Evolutionary conservation across 2,113 vertebrate genomes (phyloP).

Genomic region (Motacilla alba): DNA sequence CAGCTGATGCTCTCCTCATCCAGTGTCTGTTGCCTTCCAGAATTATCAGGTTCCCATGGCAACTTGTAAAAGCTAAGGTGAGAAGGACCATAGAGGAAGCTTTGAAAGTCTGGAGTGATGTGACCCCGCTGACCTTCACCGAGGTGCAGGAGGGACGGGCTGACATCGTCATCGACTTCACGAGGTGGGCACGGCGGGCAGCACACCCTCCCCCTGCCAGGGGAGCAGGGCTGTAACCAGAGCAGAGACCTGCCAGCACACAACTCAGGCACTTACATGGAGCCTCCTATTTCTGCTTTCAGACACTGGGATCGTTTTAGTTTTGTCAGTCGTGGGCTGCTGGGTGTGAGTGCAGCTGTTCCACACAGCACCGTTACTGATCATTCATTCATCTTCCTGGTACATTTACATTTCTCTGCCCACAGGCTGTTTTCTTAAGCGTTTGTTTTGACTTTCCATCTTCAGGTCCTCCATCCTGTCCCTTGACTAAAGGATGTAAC

Average conservation of each 20-base stretch:
- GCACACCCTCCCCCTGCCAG: neutral
- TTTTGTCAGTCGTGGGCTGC: neutral
- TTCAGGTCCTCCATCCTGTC: slow-evolving; percentile 41
- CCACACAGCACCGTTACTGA: neutral
- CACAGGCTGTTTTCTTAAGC: slow-evolving; percentile 21
- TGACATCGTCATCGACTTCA: slow-evolving; percentile 88
- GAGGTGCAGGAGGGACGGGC: slow-evolving; percentile 83
- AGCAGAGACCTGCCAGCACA: neutral
- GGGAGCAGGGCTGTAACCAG: neutral
- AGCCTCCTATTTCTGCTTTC: neutral
- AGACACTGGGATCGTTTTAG: neutral
- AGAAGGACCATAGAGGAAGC: slow-evolving; percentile 83
- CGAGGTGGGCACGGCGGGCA: slow-evolving; percentile 46
- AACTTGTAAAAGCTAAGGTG: slow-evolving; percentile 82
- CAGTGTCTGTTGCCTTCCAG: slow-evolving; percentile 39
- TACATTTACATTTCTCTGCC: slow-evolving; percentile 1
- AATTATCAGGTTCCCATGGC: slow-evolving; percentile 86
- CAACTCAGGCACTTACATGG: neutral
- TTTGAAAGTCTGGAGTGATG: slow-evolving; percentile 87
- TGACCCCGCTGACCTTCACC: slow-evolving; percentile 88
- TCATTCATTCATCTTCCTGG: neutral
- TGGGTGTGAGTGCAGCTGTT: neutral
- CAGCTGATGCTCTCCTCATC: neutral
- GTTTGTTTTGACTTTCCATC: slow-evolving; percentile 36
- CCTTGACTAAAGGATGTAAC: neutral